phyloP scores from a whole-genome alignment of 2,113 vertebrate species.

The Piprites chloris region DNA sequence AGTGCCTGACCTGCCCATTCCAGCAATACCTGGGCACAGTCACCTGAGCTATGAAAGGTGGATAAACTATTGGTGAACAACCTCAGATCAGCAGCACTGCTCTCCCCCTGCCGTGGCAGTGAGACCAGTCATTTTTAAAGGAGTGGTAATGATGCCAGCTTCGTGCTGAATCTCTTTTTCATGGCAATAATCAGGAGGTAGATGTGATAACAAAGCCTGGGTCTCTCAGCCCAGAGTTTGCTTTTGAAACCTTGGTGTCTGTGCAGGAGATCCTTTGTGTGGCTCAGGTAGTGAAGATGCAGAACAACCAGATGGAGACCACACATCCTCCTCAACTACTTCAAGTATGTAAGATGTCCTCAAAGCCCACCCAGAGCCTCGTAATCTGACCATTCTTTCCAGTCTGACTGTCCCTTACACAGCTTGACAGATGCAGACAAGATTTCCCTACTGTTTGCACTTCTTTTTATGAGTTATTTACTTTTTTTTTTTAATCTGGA shows the following conservation, averaged over 20 bases:
- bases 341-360: neutral
- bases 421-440: neutral
- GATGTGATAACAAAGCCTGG: neutral
- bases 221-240: neutral
- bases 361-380: neutral
- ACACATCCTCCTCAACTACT: neutral
- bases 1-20: neutral
- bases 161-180: neutral
- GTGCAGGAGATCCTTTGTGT: neutral
- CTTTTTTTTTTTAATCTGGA: neutral
- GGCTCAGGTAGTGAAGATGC: neutral
- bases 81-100: neutral
- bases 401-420: neutral
- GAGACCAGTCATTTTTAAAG: neutral
- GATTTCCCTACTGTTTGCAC: conserved; percentile 1
- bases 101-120: neutral
- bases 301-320: neutral
- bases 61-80: neutral
- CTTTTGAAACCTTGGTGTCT: neutral
- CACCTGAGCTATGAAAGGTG: neutral
- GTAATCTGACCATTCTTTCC: neutral
- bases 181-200: neutral
- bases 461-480: conserved; percentile 16
- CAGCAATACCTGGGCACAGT: neutral
- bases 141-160: neutral